These are phyloP conservation scores for Leucosticte australis DNA, from an alignment of 2,113 vertebrate species.

Conservation along the genomic window DNA sequence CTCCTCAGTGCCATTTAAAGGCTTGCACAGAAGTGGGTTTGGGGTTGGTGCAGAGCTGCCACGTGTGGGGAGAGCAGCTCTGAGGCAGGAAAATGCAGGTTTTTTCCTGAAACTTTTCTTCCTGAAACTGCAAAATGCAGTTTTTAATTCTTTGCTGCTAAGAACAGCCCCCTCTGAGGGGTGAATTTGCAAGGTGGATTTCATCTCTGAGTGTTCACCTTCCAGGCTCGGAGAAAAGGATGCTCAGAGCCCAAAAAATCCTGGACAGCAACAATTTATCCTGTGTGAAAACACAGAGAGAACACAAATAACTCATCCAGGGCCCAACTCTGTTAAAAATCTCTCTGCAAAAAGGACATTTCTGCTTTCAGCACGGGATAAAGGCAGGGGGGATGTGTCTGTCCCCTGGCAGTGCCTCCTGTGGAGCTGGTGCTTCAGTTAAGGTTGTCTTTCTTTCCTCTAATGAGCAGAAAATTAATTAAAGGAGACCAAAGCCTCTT, in stretches of 20 bases:
- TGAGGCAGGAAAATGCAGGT: not conserved
- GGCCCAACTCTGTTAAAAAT: not conserved
- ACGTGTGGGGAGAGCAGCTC: not conserved
- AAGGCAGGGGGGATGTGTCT: not conserved
- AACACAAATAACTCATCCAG: not conserved
- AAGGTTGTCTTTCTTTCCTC: not conserved
- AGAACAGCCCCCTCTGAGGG: not conserved
- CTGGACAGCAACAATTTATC: accelerated
- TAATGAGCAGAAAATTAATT: not conserved
- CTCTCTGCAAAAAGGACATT: not conserved
- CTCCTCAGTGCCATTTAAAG: not conserved
- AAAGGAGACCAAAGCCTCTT: not conserved
- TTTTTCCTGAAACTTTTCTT: not conserved
- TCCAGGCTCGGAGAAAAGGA: not conserved
- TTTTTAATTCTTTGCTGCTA: not conserved
- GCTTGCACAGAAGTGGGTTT: not conserved
- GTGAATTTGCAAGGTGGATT: not conserved
- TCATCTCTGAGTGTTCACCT: accelerated
- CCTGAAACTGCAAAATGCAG: not conserved
- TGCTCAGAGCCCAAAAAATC: accelerated
- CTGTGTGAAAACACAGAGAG: not conserved
- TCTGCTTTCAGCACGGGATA: not conserved
- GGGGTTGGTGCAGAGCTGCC: not conserved
- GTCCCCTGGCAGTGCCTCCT: not conserved
- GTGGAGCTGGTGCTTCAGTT: not conserved